A percentile compares a stretch with the other conserved stretches of the same genome.
Conservation (phyloP, 1,140 invertebrate genomes). For the Drosophila nannoptera region DNA sequence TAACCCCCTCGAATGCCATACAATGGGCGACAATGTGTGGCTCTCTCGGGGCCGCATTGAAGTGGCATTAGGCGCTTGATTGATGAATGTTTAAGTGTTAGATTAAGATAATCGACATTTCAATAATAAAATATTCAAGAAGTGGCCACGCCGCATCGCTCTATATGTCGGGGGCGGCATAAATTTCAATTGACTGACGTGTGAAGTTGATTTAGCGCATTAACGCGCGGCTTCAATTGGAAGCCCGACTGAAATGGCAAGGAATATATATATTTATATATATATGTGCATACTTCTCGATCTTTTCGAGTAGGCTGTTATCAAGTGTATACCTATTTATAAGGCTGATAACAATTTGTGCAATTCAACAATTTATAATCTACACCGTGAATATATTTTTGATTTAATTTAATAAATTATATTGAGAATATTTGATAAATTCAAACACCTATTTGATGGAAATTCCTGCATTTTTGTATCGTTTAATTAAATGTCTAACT, state of each 20-base stretch:
- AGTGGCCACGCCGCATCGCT: conserved; percentile 15
- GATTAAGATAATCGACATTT: conserved; percentile 75
- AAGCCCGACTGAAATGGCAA: background rate
- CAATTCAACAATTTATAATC: too few species aligned
- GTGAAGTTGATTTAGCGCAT: conserved; percentile 22
- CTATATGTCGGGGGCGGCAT: conserved; percentile 9
- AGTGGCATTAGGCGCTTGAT: conserved; percentile 64
- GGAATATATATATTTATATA: background rate
- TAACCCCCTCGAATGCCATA: conserved; percentile 34
- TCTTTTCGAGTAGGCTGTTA: too few species aligned
- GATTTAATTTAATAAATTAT: too few species aligned
- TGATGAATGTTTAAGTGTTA: conserved; percentile 63
- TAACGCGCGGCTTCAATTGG: conserved; percentile 13
- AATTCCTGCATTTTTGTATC: too few species aligned
- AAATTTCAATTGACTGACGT: conserved; percentile 30
- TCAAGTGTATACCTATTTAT: background rate
- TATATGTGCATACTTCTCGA: background rate
- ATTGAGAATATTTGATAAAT: too few species aligned
- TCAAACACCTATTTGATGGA: too few species aligned
- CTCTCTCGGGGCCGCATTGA: conserved; percentile 33
- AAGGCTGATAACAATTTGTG: background rate
- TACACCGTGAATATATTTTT: too few species aligned
- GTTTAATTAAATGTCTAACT: too few species aligned
- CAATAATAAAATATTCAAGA: conserved; percentile 56
- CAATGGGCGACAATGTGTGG: conserved; percentile 3